phyloP scores from a whole-genome alignment of 92 coral and sea anemone genomes.

The Heteractis magnifica region DNA sequence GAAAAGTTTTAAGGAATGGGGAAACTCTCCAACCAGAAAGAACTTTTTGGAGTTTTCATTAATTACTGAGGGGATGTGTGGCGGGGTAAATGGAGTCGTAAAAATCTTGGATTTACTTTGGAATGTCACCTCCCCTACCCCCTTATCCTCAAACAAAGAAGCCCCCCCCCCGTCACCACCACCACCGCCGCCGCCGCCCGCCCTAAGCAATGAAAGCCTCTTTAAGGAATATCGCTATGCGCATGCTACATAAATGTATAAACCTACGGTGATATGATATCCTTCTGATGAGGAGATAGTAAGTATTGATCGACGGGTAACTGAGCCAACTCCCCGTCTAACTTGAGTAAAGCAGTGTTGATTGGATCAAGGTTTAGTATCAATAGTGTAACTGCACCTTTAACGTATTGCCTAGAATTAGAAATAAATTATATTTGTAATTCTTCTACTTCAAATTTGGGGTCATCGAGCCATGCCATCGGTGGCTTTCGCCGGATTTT shows the following conservation, averaged over 20 bases:
- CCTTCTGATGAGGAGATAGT: constrained; percentile 60
- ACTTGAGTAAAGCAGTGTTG: constrained; percentile 49
- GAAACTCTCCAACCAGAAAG: not conserved
- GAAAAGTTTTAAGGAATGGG: not conserved
- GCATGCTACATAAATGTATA: not conserved
- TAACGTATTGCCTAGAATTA: constrained; percentile 49
- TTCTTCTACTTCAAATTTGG: too few relatives aligned
- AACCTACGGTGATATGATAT: constrained; percentile 55
- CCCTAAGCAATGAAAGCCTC: too few relatives aligned
- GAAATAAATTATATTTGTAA: too few relatives aligned
- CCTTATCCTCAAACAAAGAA: too few relatives aligned
- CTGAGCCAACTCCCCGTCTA: constrained; percentile 53
- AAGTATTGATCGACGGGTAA: constrained; percentile 75
- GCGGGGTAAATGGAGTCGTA: too few relatives aligned
- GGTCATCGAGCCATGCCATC: too few relatives aligned
- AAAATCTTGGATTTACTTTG: too few relatives aligned
- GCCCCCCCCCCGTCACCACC: too few relatives aligned
- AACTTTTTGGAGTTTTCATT: not conserved
- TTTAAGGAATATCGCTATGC: not conserved
- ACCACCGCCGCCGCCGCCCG: too few relatives aligned
- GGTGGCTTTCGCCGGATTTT: too few relatives aligned
- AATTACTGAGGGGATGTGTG: not conserved
- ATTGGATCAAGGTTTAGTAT: constrained; percentile 61
- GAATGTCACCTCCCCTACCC: too few relatives aligned
- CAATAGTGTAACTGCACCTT: constrained; percentile 71